A percentile compares a stretch with the other conserved stretches of the same genome.
These are phyloP conservation scores for Myripristis murdjan DNA, from an alignment of 2,797 vertebrate species.

Conservation along the genomic window DNA sequence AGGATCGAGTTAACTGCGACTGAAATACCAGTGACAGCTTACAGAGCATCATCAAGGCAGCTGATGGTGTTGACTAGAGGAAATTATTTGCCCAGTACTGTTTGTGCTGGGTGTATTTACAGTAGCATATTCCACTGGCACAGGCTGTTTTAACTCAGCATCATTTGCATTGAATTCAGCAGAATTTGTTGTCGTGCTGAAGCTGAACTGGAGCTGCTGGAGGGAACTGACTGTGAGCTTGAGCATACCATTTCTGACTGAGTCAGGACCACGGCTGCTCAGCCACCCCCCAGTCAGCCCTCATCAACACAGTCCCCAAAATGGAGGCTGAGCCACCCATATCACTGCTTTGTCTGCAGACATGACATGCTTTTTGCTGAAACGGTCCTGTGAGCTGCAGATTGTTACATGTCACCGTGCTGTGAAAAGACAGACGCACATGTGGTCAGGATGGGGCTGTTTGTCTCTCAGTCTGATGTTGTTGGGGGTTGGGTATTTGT, in stretches of 20 bases:
- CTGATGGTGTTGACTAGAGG: constrained; percentile 31
- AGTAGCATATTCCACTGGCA: constrained; percentile 9
- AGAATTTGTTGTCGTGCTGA: constrained; percentile 45
- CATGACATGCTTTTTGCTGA: constrained; percentile 12
- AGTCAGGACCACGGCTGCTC: constrained; percentile 77
- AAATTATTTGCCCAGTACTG: constrained; percentile 38
- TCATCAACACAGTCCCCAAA: constrained; percentile 71
- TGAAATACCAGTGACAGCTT: constrained; percentile 55
- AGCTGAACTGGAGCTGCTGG: constrained; percentile 64
- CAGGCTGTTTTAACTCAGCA: constrained; percentile 10
- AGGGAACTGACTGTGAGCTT: constrained; percentile 60
- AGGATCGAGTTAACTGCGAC: constrained; percentile 15
- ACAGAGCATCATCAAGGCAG: constrained; percentile 40
- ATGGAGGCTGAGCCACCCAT: constrained; percentile 66
- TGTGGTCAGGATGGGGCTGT: not conserved
- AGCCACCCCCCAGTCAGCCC: constrained; percentile 65
- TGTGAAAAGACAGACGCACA: constrained; percentile 14
- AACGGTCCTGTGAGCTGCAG: constrained; percentile 14
- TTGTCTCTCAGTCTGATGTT: constrained; percentile 2
- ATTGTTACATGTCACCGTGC: constrained; percentile 17
- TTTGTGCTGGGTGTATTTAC: constrained; percentile 18
- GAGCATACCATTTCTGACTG: constrained; percentile 72
- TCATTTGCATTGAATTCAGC: constrained; percentile 42
- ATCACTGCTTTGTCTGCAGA: constrained; percentile 31
- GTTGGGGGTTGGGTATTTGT: not conserved